Conservation (phyloP, 2,797 vertebrate genomes). For the Falco naumanni region DNA sequence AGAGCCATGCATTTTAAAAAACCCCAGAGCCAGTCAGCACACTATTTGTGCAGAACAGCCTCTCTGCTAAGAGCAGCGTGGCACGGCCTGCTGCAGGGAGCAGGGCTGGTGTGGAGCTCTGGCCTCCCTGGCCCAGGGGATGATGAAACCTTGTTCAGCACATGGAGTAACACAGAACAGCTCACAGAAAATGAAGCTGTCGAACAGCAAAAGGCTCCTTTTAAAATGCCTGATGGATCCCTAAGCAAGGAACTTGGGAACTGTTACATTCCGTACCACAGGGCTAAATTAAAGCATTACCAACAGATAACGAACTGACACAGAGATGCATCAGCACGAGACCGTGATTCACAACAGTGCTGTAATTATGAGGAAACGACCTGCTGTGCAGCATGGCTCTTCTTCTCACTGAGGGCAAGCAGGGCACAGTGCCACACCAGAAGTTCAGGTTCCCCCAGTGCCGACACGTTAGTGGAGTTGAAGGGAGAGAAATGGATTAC, state of each 20-base stretch:
- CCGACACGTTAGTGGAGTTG: background rate
- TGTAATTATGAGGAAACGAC: background rate
- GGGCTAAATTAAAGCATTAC: background rate
- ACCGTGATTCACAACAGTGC: background rate
- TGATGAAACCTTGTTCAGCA: accelerated
- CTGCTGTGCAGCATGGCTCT: background rate
- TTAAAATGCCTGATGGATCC: background rate
- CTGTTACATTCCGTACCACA: background rate
- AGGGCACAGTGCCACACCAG: background rate
- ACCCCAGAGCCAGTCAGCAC: background rate
- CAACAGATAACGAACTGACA: background rate
- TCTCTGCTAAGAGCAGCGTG: accelerated
- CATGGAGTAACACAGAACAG: background rate
- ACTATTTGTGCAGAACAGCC: background rate
- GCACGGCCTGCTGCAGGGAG: background rate
- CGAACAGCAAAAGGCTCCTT: background rate
- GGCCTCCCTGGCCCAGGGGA: background rate
- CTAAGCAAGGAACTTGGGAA: background rate
- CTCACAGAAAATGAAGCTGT: background rate
- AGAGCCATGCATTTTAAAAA: background rate
- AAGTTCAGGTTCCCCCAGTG: background rate
- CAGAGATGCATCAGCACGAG: background rate
- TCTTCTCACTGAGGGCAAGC: background rate
- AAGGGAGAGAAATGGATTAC: background rate
- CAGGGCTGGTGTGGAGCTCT: background rate